A percentile compares a stretch with the other conserved stretches of the same genome.
phyloP scores from a whole-genome alignment of 1,140 invertebrate species.

The Spodoptera litura region DNA sequence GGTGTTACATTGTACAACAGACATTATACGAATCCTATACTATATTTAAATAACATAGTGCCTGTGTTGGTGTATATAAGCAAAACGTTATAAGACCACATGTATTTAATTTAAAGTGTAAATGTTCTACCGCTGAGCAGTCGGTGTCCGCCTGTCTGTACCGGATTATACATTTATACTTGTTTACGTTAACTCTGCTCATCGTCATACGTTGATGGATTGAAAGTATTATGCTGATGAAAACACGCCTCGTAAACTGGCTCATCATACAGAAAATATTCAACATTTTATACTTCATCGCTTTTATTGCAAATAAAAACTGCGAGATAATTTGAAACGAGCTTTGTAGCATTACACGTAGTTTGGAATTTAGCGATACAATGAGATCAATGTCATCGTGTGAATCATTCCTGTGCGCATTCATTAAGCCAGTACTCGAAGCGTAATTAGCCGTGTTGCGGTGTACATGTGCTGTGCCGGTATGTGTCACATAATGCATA shows the following conservation, averaged over 20 bases:
- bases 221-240: conserved; percentile 1
- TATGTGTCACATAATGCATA: neutral
- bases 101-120: too few species aligned
- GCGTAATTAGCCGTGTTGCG: neutral
- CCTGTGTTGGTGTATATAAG: too few species aligned
- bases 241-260: neutral
- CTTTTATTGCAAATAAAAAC: neutral
- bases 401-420: neutral
- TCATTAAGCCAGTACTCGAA: neutral
- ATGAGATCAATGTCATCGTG: neutral
- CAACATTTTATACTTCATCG: conserved; percentile 2
- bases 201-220: neutral
- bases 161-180: too few species aligned
- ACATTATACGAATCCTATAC: too few species aligned
- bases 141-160: too few species aligned
- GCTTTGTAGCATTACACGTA: neutral
- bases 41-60: too few species aligned
- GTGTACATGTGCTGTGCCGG: neutral
- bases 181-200: neutral
- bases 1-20: too few species aligned
- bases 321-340: neutral
- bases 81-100: too few species aligned
- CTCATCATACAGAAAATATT: neutral
- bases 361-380: neutral
- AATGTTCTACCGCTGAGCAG: too few species aligned